Evolutionary conservation across 2,113 vertebrate genomes (phyloP).

Genomic region (Ibidorhyncha struthersii): DNA sequence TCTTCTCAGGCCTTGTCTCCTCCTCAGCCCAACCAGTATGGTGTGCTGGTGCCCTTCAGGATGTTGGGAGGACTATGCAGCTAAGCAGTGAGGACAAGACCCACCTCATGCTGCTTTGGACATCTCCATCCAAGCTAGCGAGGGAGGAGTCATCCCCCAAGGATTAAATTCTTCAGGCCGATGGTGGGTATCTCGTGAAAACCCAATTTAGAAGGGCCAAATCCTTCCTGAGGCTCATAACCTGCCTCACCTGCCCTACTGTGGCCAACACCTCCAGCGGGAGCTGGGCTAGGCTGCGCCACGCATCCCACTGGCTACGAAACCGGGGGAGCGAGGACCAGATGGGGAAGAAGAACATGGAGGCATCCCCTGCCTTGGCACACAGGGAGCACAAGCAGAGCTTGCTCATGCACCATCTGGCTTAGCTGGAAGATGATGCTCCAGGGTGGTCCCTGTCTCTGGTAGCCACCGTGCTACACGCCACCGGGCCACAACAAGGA

Average conservation of each 20-base stretch:
- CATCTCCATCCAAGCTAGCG: neutral
- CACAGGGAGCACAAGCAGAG: neutral
- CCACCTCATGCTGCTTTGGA: accelerated
- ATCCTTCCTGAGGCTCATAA: neutral
- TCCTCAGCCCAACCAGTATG: neutral
- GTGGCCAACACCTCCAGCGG: neutral
- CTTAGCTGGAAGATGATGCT: neutral
- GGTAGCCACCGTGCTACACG: neutral
- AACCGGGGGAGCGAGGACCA: neutral
- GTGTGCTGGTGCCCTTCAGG: neutral
- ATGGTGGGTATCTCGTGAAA: accelerated
- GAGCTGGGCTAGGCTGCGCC: neutral
- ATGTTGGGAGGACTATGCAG: neutral
- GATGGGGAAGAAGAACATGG: neutral
- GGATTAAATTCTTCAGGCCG: neutral
- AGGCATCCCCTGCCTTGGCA: neutral
- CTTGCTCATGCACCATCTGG: neutral
- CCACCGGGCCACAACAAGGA: accelerated
- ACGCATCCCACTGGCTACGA: neutral
- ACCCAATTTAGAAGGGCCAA: neutral
- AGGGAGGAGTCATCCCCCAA: neutral
- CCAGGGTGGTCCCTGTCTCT: neutral
- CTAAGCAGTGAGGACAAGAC: neutral
- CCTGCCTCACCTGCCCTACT: neutral
- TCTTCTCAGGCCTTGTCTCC: neutral